These are phyloP conservation scores for Eunapius fragilis DNA, from an alignment of 37 sponge, comb jelly and placozoan genomes.

Conservation along the genomic window DNA sequence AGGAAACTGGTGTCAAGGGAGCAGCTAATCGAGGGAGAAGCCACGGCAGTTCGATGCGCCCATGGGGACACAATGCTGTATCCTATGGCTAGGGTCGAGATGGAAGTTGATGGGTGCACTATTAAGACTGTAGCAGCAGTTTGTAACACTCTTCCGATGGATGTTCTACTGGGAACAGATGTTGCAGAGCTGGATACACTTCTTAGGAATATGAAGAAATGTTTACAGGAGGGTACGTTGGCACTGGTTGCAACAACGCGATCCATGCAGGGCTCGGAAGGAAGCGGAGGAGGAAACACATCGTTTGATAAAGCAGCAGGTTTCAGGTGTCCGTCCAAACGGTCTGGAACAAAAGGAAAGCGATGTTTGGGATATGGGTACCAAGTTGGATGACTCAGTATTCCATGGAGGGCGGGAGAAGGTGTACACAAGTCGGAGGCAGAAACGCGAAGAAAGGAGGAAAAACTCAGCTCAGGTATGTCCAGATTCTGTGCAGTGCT, in stretches of 20 bases:
- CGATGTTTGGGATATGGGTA: not conserved
- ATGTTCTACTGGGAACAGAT: conserved; percentile 29
- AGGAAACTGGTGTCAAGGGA: not conserved
- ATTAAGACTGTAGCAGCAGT: not conserved
- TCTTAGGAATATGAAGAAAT: not conserved
- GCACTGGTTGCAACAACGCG: conserved; percentile 6
- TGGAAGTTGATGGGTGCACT: not conserved
- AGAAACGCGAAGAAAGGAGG: not conserved
- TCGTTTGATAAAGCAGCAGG: not conserved
- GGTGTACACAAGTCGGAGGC: not conserved
- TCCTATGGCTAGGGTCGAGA: not conserved
- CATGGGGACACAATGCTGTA: conserved; percentile 1
- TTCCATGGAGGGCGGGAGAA: not conserved
- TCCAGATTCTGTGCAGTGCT: not conserved
- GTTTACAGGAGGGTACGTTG: not conserved
- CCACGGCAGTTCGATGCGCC: not conserved
- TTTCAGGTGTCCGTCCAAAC: not conserved
- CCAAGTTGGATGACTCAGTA: not conserved
- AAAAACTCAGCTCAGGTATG: not conserved
- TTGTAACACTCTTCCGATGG: conserved; percentile 19
- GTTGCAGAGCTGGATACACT: not conserved
- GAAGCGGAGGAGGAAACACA: not conserved
- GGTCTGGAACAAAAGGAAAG: not conserved
- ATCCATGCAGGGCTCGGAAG: not conserved
- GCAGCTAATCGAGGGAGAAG: not conserved